phyloP scores from a whole-genome alignment of 1,140 invertebrate genomes.

The Platyura marginata region DNA sequence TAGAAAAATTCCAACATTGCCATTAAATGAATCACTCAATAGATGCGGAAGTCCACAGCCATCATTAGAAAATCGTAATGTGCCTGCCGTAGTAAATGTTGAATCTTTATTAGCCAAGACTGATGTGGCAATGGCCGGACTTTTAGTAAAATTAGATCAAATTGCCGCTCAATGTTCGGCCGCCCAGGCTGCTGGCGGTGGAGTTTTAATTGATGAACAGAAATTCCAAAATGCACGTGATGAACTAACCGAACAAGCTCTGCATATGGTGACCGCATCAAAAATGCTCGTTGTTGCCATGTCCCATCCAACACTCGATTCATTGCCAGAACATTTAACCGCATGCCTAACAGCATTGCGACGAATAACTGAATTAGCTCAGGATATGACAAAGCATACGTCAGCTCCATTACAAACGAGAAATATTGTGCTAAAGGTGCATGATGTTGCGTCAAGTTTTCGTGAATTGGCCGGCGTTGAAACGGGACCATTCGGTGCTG shows the following conservation, averaged over 20 bases:
- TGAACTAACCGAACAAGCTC: conserved; percentile 55
- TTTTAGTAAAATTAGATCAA: conserved; percentile 43
- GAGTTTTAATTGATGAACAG: conserved; percentile 45
- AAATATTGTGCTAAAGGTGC: conserved; percentile 58
- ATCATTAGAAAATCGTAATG: conserved; percentile 27
- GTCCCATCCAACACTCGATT: conserved; percentile 35
- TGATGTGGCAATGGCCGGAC: conserved; percentile 40
- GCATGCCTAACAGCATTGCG: conserved; percentile 49
- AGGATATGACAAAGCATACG: conserved; percentile 50
- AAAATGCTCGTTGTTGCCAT: conserved; percentile 65
- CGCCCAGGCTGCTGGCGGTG: conserved; percentile 47
- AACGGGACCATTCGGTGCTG: conserved; percentile 30
- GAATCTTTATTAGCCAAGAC: conserved; percentile 43
- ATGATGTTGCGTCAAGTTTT: conserved; percentile 62
- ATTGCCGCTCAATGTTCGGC: conserved; percentile 44
- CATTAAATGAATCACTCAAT: conserved; percentile 1
- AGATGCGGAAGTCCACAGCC: conserved; percentile 16
- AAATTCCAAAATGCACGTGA: conserved; percentile 56
- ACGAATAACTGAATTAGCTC: conserved; percentile 43
- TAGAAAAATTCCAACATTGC: conserved; percentile 16
- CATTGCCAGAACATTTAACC: conserved; percentile 40
- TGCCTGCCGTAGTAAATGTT: conserved; percentile 28
- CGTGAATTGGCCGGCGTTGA: conserved; percentile 42
- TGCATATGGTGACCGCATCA: conserved; percentile 64
- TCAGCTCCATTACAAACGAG: conserved; percentile 57